Percentiles rank a stretch among this genome's conserved stretches.
Evolutionary conservation across 2,888 invertebrate species (phyloP).

Genomic region (Ectobius pallidus): DNA sequence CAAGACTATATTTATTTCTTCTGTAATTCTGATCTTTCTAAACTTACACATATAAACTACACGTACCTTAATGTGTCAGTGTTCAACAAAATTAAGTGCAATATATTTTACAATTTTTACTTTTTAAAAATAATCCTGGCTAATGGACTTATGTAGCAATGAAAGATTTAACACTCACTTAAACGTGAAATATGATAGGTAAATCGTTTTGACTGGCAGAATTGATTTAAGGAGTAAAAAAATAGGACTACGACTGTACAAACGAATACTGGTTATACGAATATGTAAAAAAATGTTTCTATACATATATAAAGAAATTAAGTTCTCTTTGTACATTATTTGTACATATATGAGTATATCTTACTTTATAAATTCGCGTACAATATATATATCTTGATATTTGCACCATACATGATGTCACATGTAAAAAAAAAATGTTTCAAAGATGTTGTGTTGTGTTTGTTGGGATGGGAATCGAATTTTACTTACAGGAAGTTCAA

Average conservation of each 20-base stretch:
- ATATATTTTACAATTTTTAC: too few relatives aligned
- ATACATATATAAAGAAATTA: slow-evolving; percentile 14
- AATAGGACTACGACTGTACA: slow-evolving; percentile 24
- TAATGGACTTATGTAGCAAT: slow-evolving; percentile 13
- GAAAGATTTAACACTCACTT: background rate
- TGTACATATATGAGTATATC: slow-evolving; percentile 17
- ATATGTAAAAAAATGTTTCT: slow-evolving; percentile 14
- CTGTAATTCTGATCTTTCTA: too few relatives aligned
- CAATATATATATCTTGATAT: background rate
- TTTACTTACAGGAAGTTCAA: background rate
- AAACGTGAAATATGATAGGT: slow-evolving; percentile 4
- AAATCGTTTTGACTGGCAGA: background rate
- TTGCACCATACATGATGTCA: background rate
- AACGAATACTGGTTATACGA: slow-evolving; percentile 18
- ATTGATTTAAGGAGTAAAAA: background rate
- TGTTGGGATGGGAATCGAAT: background rate
- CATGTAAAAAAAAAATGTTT: slow-evolving; percentile 6
- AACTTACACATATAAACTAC: too few relatives aligned
- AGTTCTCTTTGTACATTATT: slow-evolving; percentile 20
- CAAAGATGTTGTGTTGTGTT: background rate
- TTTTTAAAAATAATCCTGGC: too few relatives aligned
- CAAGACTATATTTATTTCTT: too few relatives aligned
- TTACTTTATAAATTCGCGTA: slow-evolving; percentile 24
- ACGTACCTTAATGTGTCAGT: too few relatives aligned
- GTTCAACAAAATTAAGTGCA: too few relatives aligned